phyloP scores from a whole-genome alignment of 2,113 vertebrate species.

The Sorex araneus region DNA sequence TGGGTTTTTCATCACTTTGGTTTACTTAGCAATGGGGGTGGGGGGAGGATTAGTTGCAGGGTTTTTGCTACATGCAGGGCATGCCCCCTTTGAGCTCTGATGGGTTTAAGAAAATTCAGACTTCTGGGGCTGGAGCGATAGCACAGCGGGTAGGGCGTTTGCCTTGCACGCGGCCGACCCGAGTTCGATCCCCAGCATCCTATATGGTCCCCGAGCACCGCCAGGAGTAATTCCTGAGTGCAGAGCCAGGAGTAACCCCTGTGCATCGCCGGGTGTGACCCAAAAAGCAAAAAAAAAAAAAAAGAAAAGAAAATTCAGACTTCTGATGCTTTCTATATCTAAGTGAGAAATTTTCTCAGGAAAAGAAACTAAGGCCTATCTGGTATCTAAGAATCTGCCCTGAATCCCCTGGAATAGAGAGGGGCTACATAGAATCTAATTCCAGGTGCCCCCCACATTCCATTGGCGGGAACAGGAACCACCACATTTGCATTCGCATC shows the following conservation, averaged over 20 bases:
- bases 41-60: not conserved
- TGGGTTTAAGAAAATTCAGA: not conserved
- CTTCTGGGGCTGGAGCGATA: not conserved
- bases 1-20: not conserved
- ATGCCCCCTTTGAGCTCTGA: not conserved
- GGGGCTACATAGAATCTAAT: not conserved
- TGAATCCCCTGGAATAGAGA: not conserved
- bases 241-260: no score
- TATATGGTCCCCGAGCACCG: no score
- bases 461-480: no score
- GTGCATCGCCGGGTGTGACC: no score
- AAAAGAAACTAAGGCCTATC: not conserved
- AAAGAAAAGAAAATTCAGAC: not conserved
- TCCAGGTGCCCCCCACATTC: not conserved
- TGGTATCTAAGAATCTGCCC: not conserved
- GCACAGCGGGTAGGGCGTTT: no score
- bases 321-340: not conserved
- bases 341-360: not conserved
- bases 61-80: not conserved
- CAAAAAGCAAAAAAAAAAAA: no score
- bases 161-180: no score
- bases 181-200: no score
- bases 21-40: slow-evolving; percentile 9
- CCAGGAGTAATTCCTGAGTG: no score
- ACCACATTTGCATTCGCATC: no score